Evolutionary conservation across 2,113 vertebrate species (phyloP).

Genomic region (Camelus bactrianus): DNA sequence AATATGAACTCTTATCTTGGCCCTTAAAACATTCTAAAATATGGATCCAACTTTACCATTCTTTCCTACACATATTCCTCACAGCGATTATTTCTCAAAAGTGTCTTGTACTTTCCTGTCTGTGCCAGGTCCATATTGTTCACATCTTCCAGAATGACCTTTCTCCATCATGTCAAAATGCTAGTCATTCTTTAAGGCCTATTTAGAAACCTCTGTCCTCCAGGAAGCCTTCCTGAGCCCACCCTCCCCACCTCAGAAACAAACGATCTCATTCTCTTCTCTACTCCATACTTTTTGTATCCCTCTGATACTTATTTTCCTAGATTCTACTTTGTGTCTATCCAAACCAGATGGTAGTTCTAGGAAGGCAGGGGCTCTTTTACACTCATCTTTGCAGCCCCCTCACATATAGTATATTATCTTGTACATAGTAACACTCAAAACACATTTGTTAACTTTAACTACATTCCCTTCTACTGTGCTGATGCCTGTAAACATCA

Average conservation of each 20-base stretch:
- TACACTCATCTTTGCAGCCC: not conserved
- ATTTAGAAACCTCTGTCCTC: not conserved
- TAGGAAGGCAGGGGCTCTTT: not conserved
- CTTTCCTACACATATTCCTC: not conserved
- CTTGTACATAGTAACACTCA: not conserved
- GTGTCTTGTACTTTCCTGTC: not conserved
- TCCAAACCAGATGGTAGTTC: not conserved
- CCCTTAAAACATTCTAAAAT: not conserved
- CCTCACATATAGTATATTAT: not conserved
- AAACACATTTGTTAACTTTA: not conserved
- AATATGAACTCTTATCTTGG: not conserved
- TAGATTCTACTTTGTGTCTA: slow-evolving; percentile 19
- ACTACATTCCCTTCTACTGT: not conserved
- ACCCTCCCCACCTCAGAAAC: not conserved
- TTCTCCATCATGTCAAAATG: slow-evolving; percentile 16
- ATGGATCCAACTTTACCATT: not conserved
- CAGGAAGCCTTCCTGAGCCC: not conserved
- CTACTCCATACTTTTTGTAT: not conserved
- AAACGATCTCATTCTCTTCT: not conserved
- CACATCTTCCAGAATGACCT: not conserved
- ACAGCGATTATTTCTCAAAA: not conserved
- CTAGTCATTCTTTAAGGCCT: not conserved
- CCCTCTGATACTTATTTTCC: not conserved
- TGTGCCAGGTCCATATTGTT: not conserved
- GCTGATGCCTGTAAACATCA: not conserved